These are phyloP conservation scores for Aplysina aerophoba DNA, from an alignment of 37 sponge, comb jelly and placozoan species.

Conservation along the genomic window DNA sequence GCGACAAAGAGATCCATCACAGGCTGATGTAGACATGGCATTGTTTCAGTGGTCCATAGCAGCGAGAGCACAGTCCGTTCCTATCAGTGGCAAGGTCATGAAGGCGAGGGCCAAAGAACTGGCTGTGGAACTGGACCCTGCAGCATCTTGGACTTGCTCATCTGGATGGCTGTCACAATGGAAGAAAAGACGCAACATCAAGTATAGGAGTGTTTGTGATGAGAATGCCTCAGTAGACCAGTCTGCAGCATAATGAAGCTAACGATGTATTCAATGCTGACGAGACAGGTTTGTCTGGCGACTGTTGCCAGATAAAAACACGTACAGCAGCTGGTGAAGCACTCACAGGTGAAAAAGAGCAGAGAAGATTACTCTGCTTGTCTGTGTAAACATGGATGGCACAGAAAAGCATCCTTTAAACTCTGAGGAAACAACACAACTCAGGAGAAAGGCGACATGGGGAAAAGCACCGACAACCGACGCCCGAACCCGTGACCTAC, in stretches of 20 bases:
- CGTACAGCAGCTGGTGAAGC: constrained; percentile 24
- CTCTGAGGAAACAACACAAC: too few species aligned
- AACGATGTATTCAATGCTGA: constrained; percentile 43
- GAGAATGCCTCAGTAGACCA: constrained; percentile 8
- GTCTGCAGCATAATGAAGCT: neutral
- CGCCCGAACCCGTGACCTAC: too few species aligned
- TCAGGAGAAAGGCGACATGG: too few species aligned
- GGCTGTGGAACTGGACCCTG: neutral
- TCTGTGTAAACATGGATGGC: constrained; percentile 49
- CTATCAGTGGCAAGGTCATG: constrained; percentile 45
- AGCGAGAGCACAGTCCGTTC: constrained; percentile 36
- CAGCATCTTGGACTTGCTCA: constrained; percentile 21
- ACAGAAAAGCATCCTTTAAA: constrained; percentile 46
- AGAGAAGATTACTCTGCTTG: constrained; percentile 34
- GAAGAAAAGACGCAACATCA: constrained; percentile 25
- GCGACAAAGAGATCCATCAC: neutral
- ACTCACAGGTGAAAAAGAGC: constrained; percentile 24
- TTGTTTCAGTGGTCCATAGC: constrained; percentile 39
- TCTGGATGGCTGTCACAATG: constrained; percentile 37
- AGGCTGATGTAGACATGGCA: neutral
- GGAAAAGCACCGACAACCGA: too few species aligned
- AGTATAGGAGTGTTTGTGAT: neutral
- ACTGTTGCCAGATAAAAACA: constrained; percentile 35
- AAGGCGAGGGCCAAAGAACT: constrained; percentile 51
- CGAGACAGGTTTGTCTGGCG: constrained; percentile 42